Conservation (phyloP, 2,797 vertebrate genomes). For the Phrynocephalus vlangalii region DNA sequence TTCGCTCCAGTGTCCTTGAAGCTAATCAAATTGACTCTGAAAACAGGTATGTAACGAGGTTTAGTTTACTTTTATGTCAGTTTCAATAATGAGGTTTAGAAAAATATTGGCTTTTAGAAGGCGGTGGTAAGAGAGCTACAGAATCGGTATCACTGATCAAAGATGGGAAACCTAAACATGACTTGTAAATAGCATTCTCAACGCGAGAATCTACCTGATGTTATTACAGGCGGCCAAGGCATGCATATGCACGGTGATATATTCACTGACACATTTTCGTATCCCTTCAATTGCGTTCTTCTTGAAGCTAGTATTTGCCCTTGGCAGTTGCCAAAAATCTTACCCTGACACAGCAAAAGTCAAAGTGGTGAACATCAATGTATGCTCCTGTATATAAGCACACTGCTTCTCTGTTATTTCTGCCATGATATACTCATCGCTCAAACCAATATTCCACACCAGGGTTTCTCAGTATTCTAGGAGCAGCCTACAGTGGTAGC, state of each 20-base stretch:
- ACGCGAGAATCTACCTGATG: not conserved
- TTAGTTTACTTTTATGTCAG: not conserved
- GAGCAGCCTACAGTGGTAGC: not conserved
- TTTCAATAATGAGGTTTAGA: not conserved
- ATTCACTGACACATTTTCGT: not conserved
- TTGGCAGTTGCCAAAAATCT: not conserved
- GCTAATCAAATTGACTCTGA: not conserved
- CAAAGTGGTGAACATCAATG: not conserved
- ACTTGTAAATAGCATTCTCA: not conserved
- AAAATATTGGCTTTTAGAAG: not conserved
- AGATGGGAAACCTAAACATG: not conserved
- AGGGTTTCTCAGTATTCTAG: not conserved
- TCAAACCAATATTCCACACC: not conserved
- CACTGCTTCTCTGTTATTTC: too few relatives aligned
- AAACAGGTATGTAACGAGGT: not conserved
- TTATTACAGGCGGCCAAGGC: not conserved
- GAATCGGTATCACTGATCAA: not conserved
- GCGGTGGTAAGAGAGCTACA: not conserved
- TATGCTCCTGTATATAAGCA: not conserved
- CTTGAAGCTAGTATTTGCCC: not conserved
- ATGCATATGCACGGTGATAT: not conserved
- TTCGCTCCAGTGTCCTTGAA: not conserved
- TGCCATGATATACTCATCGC: not conserved
- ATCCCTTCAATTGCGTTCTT: not conserved
- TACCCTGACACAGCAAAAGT: not conserved